Percentiles rank a stretch among this genome's conserved stretches.
Evolutionary conservation across 1,140 invertebrate genomes (phyloP).

Genomic region (Aphelenchoides avenae): DNA sequence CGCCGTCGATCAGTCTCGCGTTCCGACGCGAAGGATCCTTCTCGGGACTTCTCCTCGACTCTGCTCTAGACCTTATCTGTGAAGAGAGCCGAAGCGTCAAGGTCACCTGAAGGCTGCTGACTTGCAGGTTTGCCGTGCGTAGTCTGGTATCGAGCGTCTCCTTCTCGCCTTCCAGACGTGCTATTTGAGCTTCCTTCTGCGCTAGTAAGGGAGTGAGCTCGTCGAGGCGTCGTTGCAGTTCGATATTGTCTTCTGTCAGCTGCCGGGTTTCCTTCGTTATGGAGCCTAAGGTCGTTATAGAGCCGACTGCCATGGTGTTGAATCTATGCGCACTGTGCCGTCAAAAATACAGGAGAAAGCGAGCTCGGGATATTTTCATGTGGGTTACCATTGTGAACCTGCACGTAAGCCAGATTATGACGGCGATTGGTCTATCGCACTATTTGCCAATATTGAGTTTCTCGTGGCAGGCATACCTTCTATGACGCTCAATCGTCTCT

Average conservation of each 20-base stretch:
- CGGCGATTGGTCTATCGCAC: too few relatives aligned
- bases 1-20: neutral
- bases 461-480: constrained; percentile 13
- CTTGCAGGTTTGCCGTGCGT: constrained; percentile 21
- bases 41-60: neutral
- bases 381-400: too few relatives aligned
- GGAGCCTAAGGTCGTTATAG: constrained; percentile 10
- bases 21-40: too few relatives aligned
- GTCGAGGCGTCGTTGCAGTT: constrained; percentile 42
- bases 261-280: constrained; percentile 24
- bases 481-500: neutral
- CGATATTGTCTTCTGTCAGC: constrained; percentile 39
- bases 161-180: constrained; percentile 32
- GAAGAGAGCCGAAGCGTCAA: constrained; percentile 23
- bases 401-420: too few relatives aligned
- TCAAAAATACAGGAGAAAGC: too few relatives aligned
- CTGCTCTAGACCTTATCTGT: too few relatives aligned
- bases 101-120: constrained; percentile 18
- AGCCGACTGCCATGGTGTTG: too few relatives aligned
- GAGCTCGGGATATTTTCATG: too few relatives aligned
- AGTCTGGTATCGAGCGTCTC: constrained; percentile 21
- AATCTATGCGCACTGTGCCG: too few relatives aligned
- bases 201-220: constrained; percentile 45
- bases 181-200: constrained; percentile 45
- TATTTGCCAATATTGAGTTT: too few relatives aligned